Conservation (phyloP, 1,140 invertebrate species). For the Gryllus bimaculatus region DNA sequence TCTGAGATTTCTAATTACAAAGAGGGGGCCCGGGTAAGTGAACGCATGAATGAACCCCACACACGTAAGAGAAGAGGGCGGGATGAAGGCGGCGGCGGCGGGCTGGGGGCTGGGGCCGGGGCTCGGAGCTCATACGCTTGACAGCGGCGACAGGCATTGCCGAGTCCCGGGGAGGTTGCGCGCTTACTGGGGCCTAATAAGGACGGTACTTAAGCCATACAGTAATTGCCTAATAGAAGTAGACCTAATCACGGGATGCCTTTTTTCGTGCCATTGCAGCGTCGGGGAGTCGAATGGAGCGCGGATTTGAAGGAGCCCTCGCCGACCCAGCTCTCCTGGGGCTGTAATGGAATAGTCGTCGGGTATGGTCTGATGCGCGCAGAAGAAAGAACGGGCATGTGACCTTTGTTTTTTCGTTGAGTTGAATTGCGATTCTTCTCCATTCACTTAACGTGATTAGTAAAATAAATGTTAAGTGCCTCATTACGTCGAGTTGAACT, state of each 20-base stretch:
- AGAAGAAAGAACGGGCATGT: too few relatives aligned
- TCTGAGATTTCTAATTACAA: slow-evolving; percentile 1
- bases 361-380: too few relatives aligned
- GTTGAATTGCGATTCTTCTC: too few relatives aligned
- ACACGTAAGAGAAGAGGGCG: not conserved
- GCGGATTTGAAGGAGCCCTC: too few relatives aligned
- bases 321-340: too few relatives aligned
- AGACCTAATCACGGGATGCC: not conserved
- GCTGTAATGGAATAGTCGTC: too few relatives aligned
- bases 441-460: too few relatives aligned
- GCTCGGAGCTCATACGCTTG: not conserved
- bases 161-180: not conserved
- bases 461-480: too few relatives aligned
- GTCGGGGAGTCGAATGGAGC: too few relatives aligned
- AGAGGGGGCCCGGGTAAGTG: not conserved
- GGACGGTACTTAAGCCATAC: not conserved
- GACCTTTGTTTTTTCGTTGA: too few relatives aligned
- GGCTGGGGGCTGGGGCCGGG: not conserved
- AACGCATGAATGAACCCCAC: not conserved
- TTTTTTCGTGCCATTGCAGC: not conserved
- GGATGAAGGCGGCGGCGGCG: not conserved
- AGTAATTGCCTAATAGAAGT: not conserved
- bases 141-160: not conserved
- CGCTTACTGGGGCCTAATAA: not conserved
- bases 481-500: too few relatives aligned